A percentile compares a stretch with the other conserved stretches of the same genome.
These are phyloP conservation scores for Ceratina australensis DNA, from an alignment of 1,140 invertebrate species.

Conservation along the genomic window DNA sequence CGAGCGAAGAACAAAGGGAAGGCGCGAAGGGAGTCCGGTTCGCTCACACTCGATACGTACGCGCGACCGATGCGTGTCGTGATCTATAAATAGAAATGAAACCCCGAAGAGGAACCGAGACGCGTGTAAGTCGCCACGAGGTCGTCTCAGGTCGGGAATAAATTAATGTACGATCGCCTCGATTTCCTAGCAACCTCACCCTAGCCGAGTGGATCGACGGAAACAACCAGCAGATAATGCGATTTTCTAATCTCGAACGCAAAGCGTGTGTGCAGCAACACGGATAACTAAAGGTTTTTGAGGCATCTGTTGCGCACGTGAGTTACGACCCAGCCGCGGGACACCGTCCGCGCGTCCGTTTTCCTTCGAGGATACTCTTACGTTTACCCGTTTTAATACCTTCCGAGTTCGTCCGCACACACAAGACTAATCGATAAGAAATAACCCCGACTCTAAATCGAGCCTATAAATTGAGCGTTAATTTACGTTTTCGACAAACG, in stretches of 20 bases:
- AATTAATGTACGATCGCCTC: slow-evolving; percentile 45
- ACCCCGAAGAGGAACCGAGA: slow-evolving; percentile 28
- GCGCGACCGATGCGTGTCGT: slow-evolving; percentile 23
- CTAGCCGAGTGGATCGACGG: not conserved
- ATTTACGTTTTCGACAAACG: no score
- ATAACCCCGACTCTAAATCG: no score
- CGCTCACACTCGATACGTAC: not conserved
- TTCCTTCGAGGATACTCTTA: slow-evolving; percentile 10
- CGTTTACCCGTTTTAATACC: not conserved
- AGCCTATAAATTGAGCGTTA: no score
- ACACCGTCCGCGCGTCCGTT: slow-evolving; percentile 51
- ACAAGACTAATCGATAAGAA: no score
- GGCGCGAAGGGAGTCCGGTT: not conserved
- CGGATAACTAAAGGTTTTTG: slow-evolving; percentile 37
- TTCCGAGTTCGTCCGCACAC: no score
- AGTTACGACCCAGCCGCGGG: slow-evolving; percentile 49
- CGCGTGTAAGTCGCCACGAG: slow-evolving; percentile 20
- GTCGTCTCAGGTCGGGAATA: slow-evolving; percentile 48
- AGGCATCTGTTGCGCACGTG: slow-evolving; percentile 67
- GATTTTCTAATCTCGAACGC: slow-evolving; percentile 30
- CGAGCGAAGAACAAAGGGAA: not conserved
- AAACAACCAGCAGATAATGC: not conserved
- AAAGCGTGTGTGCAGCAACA: not conserved
- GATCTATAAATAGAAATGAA: slow-evolving; percentile 44
- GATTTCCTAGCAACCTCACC: not conserved